A percentile compares a stretch with the other conserved stretches of the same genome.
phyloP scores from a whole-genome alignment of 2,888 invertebrate species.

The Leptinotarsa rubiginosa region DNA sequence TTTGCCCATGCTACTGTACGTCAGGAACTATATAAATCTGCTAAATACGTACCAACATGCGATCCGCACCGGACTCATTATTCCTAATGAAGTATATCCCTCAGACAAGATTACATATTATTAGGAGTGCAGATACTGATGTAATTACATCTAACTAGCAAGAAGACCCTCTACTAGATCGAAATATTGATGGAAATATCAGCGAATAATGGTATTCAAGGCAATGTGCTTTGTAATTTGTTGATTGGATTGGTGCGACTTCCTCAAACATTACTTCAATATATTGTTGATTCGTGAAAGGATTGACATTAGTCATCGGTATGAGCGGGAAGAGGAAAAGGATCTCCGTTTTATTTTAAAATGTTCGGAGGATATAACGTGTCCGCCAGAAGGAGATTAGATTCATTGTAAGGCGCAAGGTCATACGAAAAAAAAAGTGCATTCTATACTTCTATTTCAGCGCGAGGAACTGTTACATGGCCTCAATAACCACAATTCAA shows the following conservation, averaged over 20 bases:
- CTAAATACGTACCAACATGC: conserved; percentile 30
- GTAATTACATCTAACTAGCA: conserved; percentile 22
- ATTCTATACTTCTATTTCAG: too few relatives aligned
- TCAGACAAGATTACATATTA: conserved; percentile 27
- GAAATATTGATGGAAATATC: conserved; percentile 19
- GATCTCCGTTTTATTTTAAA: neutral
- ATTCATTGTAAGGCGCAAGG: neutral
- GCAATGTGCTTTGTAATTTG: conserved; percentile 13
- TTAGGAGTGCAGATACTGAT: conserved; percentile 19
- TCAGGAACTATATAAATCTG: conserved; percentile 12
- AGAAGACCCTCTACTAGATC: neutral
- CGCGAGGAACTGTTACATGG: too few relatives aligned
- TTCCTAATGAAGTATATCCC: conserved; percentile 36
- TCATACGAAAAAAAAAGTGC: neutral
- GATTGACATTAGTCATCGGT: conserved; percentile 1
- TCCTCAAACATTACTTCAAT: neutral
- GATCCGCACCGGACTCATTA: conserved; percentile 35
- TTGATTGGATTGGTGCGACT: neutral
- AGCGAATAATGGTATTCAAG: conserved; percentile 14
- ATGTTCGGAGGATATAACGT: neutral
- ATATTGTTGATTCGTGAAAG: neutral
- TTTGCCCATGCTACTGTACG: conserved; percentile 7
- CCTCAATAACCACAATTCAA: too few relatives aligned
- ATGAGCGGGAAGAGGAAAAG: neutral
- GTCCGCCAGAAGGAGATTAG: neutral